phyloP scores from a whole-genome alignment of 2,113 vertebrate species.

The Podarcis cretensis region DNA sequence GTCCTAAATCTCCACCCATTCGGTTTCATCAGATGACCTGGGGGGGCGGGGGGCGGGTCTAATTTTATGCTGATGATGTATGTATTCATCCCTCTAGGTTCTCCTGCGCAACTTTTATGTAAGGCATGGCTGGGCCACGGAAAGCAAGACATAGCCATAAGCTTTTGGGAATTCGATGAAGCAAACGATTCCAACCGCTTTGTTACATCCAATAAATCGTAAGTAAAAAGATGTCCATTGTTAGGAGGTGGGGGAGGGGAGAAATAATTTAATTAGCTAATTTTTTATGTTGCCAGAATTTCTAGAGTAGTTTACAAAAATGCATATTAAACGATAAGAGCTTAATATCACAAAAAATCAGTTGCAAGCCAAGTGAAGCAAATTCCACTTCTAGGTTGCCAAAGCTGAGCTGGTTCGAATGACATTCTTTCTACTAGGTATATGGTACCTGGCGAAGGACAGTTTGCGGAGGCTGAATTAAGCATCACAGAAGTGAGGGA shows the following conservation, averaged over 20 bases:
- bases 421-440: constrained; percentile 50
- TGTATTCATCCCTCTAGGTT: constrained; percentile 54
- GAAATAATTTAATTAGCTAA: background rate
- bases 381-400: background rate
- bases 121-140: constrained; percentile 66
- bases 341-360: background rate
- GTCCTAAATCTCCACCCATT: no score
- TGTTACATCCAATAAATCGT: constrained; percentile 30
- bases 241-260: background rate
- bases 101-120: constrained; percentile 59
- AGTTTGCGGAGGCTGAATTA: constrained; percentile 51
- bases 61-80: background rate
- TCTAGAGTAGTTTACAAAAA: background rate
- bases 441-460: background rate
- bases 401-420: background rate
- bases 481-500: constrained; percentile 56
- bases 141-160: background rate
- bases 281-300: background rate
- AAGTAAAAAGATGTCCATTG: constrained; percentile 41
- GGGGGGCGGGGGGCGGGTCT: no score
- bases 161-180: constrained; percentile 17
- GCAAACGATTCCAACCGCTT: constrained; percentile 26
- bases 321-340: background rate
- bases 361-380: background rate
- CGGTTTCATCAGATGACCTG: no score